Conservation (phyloP, 2,888 invertebrate genomes). For the Lasioglossum zephyrum region DNA sequence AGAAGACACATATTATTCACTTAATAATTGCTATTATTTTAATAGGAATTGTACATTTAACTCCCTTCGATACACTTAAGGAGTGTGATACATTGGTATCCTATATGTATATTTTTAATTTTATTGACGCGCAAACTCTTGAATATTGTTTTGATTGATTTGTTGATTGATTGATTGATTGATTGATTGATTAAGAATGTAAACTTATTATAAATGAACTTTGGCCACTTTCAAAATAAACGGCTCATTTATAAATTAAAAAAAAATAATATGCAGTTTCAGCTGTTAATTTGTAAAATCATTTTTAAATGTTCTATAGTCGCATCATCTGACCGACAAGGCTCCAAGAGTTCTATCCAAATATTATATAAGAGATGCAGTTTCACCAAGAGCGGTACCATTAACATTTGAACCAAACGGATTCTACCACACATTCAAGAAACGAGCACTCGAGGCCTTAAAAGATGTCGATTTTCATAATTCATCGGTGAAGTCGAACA, state of each 20-base stretch:
- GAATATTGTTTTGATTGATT: too few species aligned
- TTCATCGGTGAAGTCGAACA: constrained; percentile 78
- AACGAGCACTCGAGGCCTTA: constrained; percentile 86
- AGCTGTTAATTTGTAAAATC: neutral
- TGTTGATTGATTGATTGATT: too few species aligned
- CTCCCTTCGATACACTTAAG: too few species aligned
- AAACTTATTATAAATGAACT: too few species aligned
- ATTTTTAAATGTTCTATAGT: constrained; percentile 66
- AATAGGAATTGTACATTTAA: too few species aligned
- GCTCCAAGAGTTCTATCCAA: constrained; percentile 88
- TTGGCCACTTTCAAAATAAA: too few species aligned
- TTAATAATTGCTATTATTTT: too few species aligned
- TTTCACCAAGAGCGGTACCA: constrained; percentile 88
- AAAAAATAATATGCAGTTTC: neutral
- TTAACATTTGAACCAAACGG: constrained; percentile 90
- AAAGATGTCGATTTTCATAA: constrained; percentile 85
- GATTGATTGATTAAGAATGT: too few species aligned
- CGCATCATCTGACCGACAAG: constrained; percentile 88
- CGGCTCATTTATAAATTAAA: neutral
- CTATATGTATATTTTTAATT: too few species aligned
- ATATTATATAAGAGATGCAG: constrained; percentile 88
- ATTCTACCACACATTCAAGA: constrained; percentile 90
- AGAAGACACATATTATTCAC: too few species aligned
- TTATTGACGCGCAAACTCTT: too few species aligned
- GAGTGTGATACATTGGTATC: too few species aligned